These are phyloP conservation scores for Cecropterus lyciades DNA, from an alignment of 1,140 invertebrate species.

Conservation along the genomic window DNA sequence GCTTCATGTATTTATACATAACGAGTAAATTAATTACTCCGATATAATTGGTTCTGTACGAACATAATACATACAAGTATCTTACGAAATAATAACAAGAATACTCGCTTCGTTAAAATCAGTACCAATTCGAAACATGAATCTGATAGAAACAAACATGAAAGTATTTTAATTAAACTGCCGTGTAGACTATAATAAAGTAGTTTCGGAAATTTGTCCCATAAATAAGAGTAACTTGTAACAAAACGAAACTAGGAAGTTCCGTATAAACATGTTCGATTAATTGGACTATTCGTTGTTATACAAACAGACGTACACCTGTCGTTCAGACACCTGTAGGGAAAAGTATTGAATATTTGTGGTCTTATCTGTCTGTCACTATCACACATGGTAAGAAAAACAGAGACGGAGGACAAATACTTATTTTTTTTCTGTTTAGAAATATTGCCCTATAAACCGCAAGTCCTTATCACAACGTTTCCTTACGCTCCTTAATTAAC, in stretches of 20 bases:
- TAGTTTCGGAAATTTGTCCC: constrained; percentile 21
- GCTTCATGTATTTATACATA: too few species aligned
- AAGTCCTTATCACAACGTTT: too few species aligned
- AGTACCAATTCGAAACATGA: too few species aligned
- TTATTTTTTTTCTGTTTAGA: background rate
- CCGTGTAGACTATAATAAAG: constrained; percentile 19
- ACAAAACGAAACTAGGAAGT: constrained; percentile 15
- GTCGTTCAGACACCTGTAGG: constrained; percentile 12
- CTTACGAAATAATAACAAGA: too few species aligned
- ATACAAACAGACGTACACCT: constrained; percentile 7
- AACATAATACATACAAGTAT: too few species aligned
- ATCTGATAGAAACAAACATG: too few species aligned
- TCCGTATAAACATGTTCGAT: constrained; percentile 21
- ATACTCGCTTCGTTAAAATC: too few species aligned
- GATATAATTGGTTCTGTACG: too few species aligned
- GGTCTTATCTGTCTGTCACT: background rate
- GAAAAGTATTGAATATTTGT: background rate
- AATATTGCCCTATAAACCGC: constrained; percentile 7
- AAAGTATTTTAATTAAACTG: constrained; percentile 12
- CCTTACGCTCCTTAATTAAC: too few species aligned
- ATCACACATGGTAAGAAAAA: background rate
- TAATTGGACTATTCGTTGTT: constrained; percentile 28
- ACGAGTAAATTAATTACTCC: too few species aligned
- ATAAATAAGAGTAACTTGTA: constrained; percentile 16
- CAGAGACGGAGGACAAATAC: constrained; percentile 4